A percentile compares a stretch with the other conserved stretches of the same genome.
Evolutionary conservation across 1,140 invertebrate species (phyloP).

Genomic region (Drosophila baimaii): DNA sequence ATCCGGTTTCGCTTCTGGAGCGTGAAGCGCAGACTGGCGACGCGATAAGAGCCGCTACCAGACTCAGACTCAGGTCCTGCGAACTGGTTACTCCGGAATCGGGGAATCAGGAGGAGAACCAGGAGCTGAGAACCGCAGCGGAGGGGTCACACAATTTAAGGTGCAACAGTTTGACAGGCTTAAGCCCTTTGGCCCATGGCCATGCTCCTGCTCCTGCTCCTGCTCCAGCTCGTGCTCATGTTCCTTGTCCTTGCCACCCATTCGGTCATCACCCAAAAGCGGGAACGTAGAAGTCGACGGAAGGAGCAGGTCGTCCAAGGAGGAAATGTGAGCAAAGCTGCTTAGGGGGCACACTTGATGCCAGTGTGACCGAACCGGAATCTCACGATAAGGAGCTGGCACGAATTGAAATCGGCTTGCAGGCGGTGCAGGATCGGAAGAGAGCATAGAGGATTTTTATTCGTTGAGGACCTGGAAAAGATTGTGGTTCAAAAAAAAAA

Average conservation of each 20-base stretch:
- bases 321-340: slow-evolving; percentile 30
- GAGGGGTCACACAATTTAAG: slow-evolving; percentile 46
- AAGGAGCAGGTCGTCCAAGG: background rate
- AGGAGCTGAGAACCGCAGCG: background rate
- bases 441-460: background rate
- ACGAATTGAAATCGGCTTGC: slow-evolving; percentile 5
- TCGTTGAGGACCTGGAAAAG: background rate
- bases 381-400: slow-evolving; percentile 21
- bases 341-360: slow-evolving; percentile 31
- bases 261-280: background rate
- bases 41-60: slow-evolving; percentile 67
- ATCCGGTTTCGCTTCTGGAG: slow-evolving; percentile 80
- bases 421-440: background rate
- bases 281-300: background rate
- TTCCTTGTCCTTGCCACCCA: slow-evolving; percentile 1
- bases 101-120: background rate
- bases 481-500: background rate
- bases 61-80: slow-evolving; percentile 7
- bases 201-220: background rate
- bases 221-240: background rate
- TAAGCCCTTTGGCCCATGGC: slow-evolving; percentile 20
- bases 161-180: slow-evolving; percentile 65
- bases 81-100: slow-evolving; percentile 4
- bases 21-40: slow-evolving; percentile 77
- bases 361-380: slow-evolving; percentile 21